These are phyloP conservation scores for Dryococelus australis DNA, from an alignment of 2,888 invertebrate species.

Conservation along the genomic window DNA sequence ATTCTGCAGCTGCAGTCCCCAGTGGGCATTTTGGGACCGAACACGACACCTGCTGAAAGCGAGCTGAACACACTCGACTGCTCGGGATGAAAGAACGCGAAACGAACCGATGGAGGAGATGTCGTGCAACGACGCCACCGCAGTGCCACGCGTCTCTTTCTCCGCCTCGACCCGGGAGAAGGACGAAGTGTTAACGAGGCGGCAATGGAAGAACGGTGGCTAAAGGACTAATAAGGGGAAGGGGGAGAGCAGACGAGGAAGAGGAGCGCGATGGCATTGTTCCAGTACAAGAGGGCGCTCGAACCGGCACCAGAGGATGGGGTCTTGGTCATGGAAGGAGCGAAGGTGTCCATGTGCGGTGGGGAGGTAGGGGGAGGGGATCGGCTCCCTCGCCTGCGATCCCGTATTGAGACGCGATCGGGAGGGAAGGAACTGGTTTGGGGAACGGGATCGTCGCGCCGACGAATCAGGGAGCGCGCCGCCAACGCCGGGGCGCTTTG, in stretches of 20 bases:
- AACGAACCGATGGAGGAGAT: too few species aligned
- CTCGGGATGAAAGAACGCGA: too few species aligned
- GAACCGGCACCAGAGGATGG: not conserved
- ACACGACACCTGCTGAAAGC: too few species aligned
- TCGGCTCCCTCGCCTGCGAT: not conserved
- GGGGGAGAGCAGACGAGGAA: too few species aligned
- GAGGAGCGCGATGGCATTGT: not conserved
- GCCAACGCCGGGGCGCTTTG: too few species aligned
- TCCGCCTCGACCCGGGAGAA: not conserved
- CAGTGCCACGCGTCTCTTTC: not conserved
- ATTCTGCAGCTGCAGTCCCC: too few species aligned
- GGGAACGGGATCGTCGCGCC: not conserved
- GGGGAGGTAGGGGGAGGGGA: not conserved
- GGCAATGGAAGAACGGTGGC: not conserved
- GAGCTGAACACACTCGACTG: too few species aligned
- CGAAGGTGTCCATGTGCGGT: too few species aligned
- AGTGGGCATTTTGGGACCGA: too few species aligned
- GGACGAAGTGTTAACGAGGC: not conserved
- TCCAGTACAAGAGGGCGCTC: not conserved
- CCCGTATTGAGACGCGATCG: not conserved
- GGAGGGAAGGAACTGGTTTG: slow-evolving; percentile 4
- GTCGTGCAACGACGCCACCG: too few species aligned
- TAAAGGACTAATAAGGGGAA: not conserved
- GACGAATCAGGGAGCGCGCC: too few species aligned
- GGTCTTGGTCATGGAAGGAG: not conserved